Evolutionary conservation across 2,888 invertebrate genomes (phyloP), one percentile per base, ranked within the genome.

Genomic region (Carabus problematicus): DNA sequence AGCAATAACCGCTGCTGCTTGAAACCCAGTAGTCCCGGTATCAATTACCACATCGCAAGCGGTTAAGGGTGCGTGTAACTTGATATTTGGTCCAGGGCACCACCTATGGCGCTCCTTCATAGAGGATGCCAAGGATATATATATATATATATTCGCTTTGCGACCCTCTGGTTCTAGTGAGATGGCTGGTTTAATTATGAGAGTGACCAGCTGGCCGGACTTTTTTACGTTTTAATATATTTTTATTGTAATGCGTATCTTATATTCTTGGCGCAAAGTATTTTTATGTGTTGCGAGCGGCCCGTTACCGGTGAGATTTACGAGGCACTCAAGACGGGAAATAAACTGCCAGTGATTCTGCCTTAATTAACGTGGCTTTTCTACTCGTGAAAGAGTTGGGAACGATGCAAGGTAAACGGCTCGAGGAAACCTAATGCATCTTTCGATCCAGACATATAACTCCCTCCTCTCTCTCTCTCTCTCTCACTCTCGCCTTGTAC

Each of bases 261-360:
- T 45, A 54, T 64, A 64, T 64, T 64, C 56, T 39, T 42, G 54
- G 52, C 63, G 63, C 29, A 29, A 43, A 56, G 45, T 64, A 64
- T 68, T 68, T 68, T 68, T 68, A 60, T 61, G 67, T 58, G 47
- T 52, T 58, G 29, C 18, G 45, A 59, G 52, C 40, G 18, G 59
- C 66, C 19, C 19, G 29, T 56, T 56, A 56, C n/a, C 19, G 12
- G 9, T 11, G 39, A 29, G 39, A 68, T 68, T 68, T 68, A 68
- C 60, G 68, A 39, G 52, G 12, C 61, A 54, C 68, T 68, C 68
- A 54, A 47, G 47, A 60, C 55, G 52, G 2, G 58, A 52, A 45
- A 60, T 71, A 64, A 71, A 71, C 69, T 71, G 61, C 69, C 63
- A 64, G 71, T 71, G 71, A 71, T 71, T 71, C 69, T 54, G 64